Evolutionary conservation across 92 coral and sea anemone genomes (phyloP).

Genomic region (Umimayanthus kanabou): DNA sequence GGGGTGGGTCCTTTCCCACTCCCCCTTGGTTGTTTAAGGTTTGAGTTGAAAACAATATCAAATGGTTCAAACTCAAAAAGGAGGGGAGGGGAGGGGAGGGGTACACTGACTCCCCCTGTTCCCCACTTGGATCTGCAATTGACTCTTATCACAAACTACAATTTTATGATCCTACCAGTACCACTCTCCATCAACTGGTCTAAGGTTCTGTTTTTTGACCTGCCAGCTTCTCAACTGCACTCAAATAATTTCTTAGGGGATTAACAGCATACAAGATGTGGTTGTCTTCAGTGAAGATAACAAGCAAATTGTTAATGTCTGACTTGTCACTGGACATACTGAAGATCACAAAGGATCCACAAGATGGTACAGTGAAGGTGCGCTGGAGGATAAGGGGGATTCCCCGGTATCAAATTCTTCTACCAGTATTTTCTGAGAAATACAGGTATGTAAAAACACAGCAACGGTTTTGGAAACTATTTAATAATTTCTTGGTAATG

Average conservation of each 20-base stretch:
- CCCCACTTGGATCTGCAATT: too few relatives aligned
- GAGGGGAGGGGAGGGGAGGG: too few relatives aligned
- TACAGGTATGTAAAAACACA: conserved; percentile 36
- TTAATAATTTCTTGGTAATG: not conserved
- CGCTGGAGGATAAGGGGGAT: conserved; percentile 96
- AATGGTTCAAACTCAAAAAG: too few relatives aligned
- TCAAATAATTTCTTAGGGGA: conserved; percentile 53
- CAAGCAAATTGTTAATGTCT: conserved; percentile 63
- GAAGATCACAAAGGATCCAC: conserved; percentile 85
- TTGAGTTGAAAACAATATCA: too few relatives aligned
- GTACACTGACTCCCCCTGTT: too few relatives aligned
- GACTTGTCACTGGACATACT: conserved; percentile 76
- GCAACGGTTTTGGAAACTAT: not conserved
- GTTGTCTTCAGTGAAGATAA: conserved; percentile 56
- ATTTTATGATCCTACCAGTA: too few relatives aligned
- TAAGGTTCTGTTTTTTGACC: too few relatives aligned
- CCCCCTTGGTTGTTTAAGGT: too few relatives aligned
- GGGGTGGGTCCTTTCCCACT: too few relatives aligned
- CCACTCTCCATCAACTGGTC: too few relatives aligned
- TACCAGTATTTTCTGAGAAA: conserved; percentile 56
- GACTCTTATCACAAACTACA: too few relatives aligned
- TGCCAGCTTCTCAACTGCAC: conserved; percentile 20
- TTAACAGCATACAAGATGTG: conserved; percentile 60
- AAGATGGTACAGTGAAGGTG: conserved; percentile 82
- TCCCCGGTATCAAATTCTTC: conserved; percentile 62